Conservation (phyloP, 2,888 invertebrate genomes). For the Selenia dentaria region DNA sequence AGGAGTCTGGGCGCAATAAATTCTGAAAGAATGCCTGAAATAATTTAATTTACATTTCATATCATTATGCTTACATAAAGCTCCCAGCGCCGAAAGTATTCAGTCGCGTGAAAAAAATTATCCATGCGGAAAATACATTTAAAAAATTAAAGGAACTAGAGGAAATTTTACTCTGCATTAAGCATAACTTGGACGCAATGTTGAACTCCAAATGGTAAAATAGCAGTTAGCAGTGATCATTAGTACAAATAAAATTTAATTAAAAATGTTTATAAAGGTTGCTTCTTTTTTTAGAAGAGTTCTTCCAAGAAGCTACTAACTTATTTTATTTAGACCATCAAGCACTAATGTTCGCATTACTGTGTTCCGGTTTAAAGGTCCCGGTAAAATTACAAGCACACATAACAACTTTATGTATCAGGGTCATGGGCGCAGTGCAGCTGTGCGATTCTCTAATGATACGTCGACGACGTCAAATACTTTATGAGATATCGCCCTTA, state of each 20-base stretch:
- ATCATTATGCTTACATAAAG: conserved; percentile 32
- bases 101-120: conserved; percentile 38
- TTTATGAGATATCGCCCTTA: no score
- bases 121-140: conserved; percentile 31
- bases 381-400: no score
- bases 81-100: conserved; percentile 24
- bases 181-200: conserved; percentile 24
- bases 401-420: no score
- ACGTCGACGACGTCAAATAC: no score
- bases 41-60: conserved; percentile 39
- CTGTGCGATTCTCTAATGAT: no score
- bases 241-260: conserved; percentile 36
- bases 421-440: no score
- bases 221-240: not conserved
- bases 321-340: no score
- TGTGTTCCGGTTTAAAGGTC: no score
- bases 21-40: conserved; percentile 33
- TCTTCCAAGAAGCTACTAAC: no score
- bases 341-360: no score
- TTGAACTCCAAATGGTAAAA: conserved; percentile 4
- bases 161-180: conserved; percentile 30
- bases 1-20: conserved; percentile 31
- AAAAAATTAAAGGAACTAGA: conserved; percentile 32
- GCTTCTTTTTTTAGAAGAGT: no score
- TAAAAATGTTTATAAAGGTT: no score